These are phyloP conservation scores for Drosophila neocordata DNA, from an alignment of 1,140 invertebrate species.

Conservation along the genomic window DNA sequence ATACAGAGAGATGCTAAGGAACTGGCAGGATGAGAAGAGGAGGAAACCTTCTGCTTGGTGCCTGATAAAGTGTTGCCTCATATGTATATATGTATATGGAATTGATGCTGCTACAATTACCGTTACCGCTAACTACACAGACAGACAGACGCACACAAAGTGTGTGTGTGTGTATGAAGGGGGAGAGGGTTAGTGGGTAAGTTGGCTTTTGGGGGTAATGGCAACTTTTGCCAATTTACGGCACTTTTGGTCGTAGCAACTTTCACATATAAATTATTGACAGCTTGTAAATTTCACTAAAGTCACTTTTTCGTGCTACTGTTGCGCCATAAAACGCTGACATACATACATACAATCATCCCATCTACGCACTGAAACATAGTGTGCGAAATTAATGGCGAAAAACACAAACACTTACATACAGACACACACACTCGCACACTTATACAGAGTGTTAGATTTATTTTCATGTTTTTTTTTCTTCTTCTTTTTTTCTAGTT, in stretches of 20 bases:
- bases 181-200: too few species aligned
- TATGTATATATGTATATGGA: conserved; percentile 74
- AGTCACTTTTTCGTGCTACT: conserved; percentile 44
- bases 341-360: conserved; percentile 10
- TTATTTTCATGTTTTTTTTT: conserved; percentile 12
- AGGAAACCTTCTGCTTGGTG: conserved; percentile 17
- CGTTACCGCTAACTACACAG: conserved; percentile 67
- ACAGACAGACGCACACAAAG: not conserved
- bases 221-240: conserved; percentile 68
- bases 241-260: conserved; percentile 73
- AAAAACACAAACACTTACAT: not conserved
- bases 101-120: conserved; percentile 78
- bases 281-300: conserved; percentile 78
- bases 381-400: conserved; percentile 13
- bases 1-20: conserved; percentile 49
- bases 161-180: too few species aligned
- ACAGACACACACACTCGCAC: not conserved
- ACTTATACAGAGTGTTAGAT: not conserved
- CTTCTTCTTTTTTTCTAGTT: conserved; percentile 25
- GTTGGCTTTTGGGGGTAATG: conserved; percentile 1
- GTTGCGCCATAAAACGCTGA: conserved; percentile 32
- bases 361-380: conserved; percentile 10
- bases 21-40: too few species aligned
- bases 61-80: conserved; percentile 62
- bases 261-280: conserved; percentile 72